phyloP scores from a whole-genome alignment of 2,797 vertebrate species.

The Acrossocheilus fasciatus region DNA sequence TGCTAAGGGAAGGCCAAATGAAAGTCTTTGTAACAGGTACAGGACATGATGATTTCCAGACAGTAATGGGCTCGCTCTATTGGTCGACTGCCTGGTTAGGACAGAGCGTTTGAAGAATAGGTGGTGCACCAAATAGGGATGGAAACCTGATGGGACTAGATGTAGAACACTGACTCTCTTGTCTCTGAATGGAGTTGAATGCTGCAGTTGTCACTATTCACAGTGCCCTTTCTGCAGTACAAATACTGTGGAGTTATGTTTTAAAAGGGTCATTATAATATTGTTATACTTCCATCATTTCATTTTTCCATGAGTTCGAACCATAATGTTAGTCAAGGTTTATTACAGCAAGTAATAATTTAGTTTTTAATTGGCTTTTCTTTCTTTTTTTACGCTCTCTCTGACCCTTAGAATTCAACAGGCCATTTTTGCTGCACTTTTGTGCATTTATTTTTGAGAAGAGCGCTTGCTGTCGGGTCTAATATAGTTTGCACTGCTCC shows the following conservation, averaged over 20 bases:
- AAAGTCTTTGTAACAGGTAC: constrained; percentile 59
- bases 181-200: constrained; percentile 45
- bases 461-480: background rate
- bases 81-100: constrained; percentile 43
- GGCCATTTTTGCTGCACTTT: background rate
- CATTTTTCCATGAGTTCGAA: background rate
- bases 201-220: background rate
- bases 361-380: background rate
- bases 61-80: constrained; percentile 52
- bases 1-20: constrained; percentile 48
- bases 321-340: background rate
- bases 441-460: background rate
- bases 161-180: constrained; percentile 40
- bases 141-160: constrained; percentile 54
- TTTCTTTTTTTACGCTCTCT: background rate
- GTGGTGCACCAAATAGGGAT: constrained; percentile 37
- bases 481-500: background rate
- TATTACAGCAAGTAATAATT: background rate
- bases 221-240: background rate
- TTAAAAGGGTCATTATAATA: background rate
- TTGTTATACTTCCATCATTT: background rate
- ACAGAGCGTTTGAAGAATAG: constrained; percentile 46
- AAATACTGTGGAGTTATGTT: background rate
- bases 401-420: background rate
- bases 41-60: constrained; percentile 57